These are phyloP conservation scores for Venturia canescens DNA, from an alignment of 1,140 invertebrate species.

Conservation along the genomic window DNA sequence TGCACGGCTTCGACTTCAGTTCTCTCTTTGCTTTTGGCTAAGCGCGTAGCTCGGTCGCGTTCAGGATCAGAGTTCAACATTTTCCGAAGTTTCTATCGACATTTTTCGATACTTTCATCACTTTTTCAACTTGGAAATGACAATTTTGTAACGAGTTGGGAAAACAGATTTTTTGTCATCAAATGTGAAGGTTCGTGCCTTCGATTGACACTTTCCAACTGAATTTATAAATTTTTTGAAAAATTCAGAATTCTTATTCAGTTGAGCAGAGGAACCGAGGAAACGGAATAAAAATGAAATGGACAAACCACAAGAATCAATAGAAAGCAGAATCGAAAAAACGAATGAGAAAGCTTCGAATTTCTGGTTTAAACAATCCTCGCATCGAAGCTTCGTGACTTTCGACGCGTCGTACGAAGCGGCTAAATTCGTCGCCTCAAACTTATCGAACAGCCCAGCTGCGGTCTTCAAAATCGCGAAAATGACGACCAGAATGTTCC, in stretches of 20 bases:
- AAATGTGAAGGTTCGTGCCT: too few relatives aligned
- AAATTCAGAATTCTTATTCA: background rate
- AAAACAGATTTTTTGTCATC: too few relatives aligned
- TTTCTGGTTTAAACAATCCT: background rate
- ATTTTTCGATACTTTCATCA: too few relatives aligned
- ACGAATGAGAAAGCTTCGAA: background rate
- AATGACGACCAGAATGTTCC: slow-evolving; percentile 49
- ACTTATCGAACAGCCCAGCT: background rate
- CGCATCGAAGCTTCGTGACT: background rate
- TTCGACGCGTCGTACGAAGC: background rate
- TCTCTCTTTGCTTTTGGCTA: too few relatives aligned
- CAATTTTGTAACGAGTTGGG: too few relatives aligned
- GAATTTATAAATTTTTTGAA: too few relatives aligned
- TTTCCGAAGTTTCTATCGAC: too few relatives aligned
- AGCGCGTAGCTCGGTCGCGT: too few relatives aligned
- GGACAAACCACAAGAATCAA: background rate
- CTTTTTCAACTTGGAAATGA: too few relatives aligned
- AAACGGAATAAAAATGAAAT: slow-evolving; percentile 1
- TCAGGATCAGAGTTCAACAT: too few relatives aligned
- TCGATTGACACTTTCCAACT: too few relatives aligned
- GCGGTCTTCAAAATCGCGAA: slow-evolving; percentile 26
- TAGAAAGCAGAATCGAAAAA: background rate
- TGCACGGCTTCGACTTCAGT: too few relatives aligned
- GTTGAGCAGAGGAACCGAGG: background rate
- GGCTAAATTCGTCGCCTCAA: background rate